Base-by-base conservation (phyloP, 2,888 invertebrate genomes). In the Tetanocera ferruginea region DNA sequence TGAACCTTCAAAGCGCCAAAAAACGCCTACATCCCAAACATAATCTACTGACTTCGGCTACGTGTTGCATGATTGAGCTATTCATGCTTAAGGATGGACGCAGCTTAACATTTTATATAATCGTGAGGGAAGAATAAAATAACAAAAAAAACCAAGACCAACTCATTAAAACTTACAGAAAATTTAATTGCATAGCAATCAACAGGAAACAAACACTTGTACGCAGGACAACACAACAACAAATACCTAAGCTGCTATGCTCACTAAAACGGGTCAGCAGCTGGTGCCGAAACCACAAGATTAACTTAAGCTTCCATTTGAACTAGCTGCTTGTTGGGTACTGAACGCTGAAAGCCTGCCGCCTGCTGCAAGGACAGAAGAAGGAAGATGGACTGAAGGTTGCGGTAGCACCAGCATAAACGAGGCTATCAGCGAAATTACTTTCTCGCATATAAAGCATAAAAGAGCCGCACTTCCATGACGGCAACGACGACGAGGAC, bases 271-370 rank as follows among this genome's bases (percentile, higher is more conserved):
- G 37, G 55, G 57, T 37, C 57, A 72, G 6, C 71, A 72, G 57
- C 71, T 57, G 71, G 11, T 37, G 57, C 28, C 28, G n/a, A 37
- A 37, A 72, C 71, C 71, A 37, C 71, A 72, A 55, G 55, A 72
- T 55, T 52, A 31, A 71, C 34, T 31, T 34, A 37, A 66, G 37
- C 66, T 43, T 66, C 43, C 19, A 23, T 37, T 66, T 66, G 43
- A 43, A 43, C 43, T 43, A 43, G 14, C 11, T 31, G 31, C 31
- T 31, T 43, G 43, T 14, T 37, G 37, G 37, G 6, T 37, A 9
- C 3, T 11, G 4, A 23, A 19, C 8, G 23, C 11, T 60, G 1
- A 23, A 25, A 28, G 60, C 23, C n/a, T n/a, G n/a, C n/a, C n/a
- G n/a, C n/a, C n/a, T 60, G 28, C 2, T 14, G 14, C 25, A 25